Conservation (phyloP, 1,140 invertebrate genomes). For the Saccostrea echinata region DNA sequence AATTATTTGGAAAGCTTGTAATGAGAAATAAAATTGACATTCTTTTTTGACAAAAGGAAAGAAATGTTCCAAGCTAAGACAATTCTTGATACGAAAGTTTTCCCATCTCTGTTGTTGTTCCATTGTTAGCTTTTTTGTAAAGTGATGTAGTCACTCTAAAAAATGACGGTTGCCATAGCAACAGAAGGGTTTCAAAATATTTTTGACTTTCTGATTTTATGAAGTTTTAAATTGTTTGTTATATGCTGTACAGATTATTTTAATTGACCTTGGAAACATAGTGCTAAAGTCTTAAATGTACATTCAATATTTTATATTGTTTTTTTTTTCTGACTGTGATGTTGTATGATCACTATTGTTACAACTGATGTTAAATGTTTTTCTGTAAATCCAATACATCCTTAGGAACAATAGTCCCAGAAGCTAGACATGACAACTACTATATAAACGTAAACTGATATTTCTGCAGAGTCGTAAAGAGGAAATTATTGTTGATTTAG, state of each 20-base stretch:
- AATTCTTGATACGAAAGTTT: not conserved
- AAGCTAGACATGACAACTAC: not conserved
- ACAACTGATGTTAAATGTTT: not conserved
- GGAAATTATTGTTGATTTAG: too few species aligned
- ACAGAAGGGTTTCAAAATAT: not conserved
- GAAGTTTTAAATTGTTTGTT: not conserved
- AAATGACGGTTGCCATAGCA: not conserved
- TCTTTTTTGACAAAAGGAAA: not conserved
- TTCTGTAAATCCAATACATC: not conserved
- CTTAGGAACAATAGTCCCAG: not conserved
- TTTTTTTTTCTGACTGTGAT: not conserved
- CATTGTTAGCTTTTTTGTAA: not conserved
- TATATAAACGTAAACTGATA: too few species aligned
- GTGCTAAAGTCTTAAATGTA: not conserved
- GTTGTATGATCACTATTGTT: constrained; percentile 3
- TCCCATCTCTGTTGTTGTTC: not conserved
- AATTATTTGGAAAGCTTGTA: not conserved
- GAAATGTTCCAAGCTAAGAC: not conserved
- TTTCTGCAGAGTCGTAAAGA: too few species aligned
- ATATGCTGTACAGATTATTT: constrained; percentile 12
- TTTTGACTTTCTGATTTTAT: not conserved
- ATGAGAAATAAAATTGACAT: not conserved
- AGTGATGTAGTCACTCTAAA: not conserved
- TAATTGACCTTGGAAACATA: not conserved
- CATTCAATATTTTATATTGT: constrained; percentile 1